Percentiles rank a stretch among this genome's conserved stretches.
Evolutionary conservation across 2,797 vertebrate genomes (phyloP).

Genomic region (Enteromius unitaeniatus): DNA sequence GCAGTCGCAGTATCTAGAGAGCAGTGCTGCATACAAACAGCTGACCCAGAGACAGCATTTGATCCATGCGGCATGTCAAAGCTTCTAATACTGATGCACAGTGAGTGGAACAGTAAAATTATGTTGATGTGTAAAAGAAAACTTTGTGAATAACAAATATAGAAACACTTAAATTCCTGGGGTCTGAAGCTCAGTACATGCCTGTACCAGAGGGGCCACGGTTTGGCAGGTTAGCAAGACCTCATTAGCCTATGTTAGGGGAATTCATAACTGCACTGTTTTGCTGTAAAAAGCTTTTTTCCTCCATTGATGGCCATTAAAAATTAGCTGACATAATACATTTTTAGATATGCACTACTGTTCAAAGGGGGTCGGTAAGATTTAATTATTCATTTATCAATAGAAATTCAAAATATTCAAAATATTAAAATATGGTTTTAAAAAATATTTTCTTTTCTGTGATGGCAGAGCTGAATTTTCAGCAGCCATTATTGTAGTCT

Average conservation of each 20-base stretch:
- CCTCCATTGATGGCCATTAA: background rate
- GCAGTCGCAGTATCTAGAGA: conserved; percentile 18
- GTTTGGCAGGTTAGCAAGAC: background rate
- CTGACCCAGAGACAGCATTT: conserved; percentile 47
- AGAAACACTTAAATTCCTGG: background rate
- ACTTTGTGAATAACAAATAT: conserved; percentile 28
- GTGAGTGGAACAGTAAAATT: conserved; percentile 29
- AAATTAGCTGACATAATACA: background rate
- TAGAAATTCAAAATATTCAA: background rate
- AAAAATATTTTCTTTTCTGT: background rate
- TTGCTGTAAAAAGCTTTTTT: background rate
- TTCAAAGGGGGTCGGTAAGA: background rate
- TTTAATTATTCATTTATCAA: background rate
- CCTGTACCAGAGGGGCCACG: background rate
- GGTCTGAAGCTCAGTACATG: background rate
- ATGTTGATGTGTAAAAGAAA: conserved; percentile 13
- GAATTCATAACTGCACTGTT: background rate
- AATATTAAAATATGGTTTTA: no score
- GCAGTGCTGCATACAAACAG: conserved; percentile 37
- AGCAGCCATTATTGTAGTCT: background rate
- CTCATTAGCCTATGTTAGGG: background rate
- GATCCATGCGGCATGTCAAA: conserved; percentile 22
- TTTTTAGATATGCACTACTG: background rate
- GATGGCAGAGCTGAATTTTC: background rate
- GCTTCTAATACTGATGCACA: conserved; percentile 4